Conservation (phyloP, 2,888 invertebrate genomes). For the Omphaloscelis lunosa region DNA sequence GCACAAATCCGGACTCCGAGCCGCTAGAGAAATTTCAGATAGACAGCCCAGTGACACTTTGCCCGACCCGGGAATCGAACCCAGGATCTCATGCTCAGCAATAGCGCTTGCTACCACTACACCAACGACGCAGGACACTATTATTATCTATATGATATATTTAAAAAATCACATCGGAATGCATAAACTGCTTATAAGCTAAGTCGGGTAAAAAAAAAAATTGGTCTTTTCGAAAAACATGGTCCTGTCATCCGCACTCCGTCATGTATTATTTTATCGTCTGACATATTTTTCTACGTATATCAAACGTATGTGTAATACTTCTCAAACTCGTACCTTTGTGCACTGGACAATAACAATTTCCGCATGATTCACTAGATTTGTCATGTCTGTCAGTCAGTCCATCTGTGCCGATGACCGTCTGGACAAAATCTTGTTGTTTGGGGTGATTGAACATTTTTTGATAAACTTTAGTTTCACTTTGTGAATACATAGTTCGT, state of each 20-base stretch:
- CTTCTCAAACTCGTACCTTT: conserved; percentile 29
- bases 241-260: not conserved
- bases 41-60: too few species aligned
- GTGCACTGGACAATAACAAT: conserved; percentile 18
- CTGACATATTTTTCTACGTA: conserved; percentile 3
- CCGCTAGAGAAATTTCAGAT: too few species aligned
- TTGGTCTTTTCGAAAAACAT: not conserved
- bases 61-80: too few species aligned
- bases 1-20: too few species aligned
- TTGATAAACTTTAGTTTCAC: not conserved
- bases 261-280: not conserved
- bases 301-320: conserved; percentile 14
- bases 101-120: too few species aligned
- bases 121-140: too few species aligned
- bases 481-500: not conserved
- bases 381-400: conserved; percentile 7
- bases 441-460: conserved; percentile 18
- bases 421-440: not conserved
- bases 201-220: not conserved
- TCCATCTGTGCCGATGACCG: conserved; percentile 20
- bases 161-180: too few species aligned
- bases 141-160: too few species aligned
- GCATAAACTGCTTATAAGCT: too few species aligned
- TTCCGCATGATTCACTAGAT: conserved; percentile 27
- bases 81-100: too few species aligned